phyloP scores from a whole-genome alignment of 2,113 vertebrate genomes.

The Spizaetus ornatus region DNA sequence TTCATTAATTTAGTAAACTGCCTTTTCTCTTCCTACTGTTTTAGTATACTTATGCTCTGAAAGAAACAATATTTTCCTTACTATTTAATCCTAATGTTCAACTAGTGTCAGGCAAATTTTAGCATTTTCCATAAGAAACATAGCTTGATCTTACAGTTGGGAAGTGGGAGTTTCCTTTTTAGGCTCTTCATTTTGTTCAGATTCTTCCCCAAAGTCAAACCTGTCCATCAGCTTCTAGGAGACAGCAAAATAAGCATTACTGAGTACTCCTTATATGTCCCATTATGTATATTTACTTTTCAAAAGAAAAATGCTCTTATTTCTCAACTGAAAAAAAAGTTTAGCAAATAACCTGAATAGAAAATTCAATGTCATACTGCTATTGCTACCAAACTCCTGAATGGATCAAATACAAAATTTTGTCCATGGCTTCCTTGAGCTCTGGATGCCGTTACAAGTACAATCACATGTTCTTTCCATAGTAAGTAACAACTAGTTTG shows the following conservation, averaged over 20 bases:
- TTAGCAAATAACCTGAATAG: not conserved
- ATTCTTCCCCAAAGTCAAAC: constrained; percentile 94
- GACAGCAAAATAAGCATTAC: not conserved
- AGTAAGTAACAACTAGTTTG: not conserved
- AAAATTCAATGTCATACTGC: not conserved
- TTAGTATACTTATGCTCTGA: not conserved
- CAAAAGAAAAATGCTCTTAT: not conserved
- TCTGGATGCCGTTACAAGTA: not conserved
- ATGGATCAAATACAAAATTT: not conserved
- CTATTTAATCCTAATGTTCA: not conserved
- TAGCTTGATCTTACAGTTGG: constrained; percentile 83
- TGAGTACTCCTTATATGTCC: not conserved
- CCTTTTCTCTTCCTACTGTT: not conserved
- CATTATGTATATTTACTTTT: not conserved
- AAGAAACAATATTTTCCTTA: not conserved
- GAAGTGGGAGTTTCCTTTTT: constrained; percentile 89
- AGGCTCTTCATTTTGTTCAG: constrained; percentile 87
- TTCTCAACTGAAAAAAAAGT: not conserved
- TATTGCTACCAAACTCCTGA: not conserved
- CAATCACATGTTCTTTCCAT: not conserved
- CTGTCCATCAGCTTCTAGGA: constrained; percentile 93
- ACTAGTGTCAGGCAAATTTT: not conserved
- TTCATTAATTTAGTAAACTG: not conserved
- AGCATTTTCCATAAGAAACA: not conserved
- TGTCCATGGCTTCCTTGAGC: not conserved